Percentiles rank a stretch among this genome's conserved stretches.
Conservation (phyloP, 2,888 invertebrate genomes). For the Ashinkailepas kermadecensis region DNA sequence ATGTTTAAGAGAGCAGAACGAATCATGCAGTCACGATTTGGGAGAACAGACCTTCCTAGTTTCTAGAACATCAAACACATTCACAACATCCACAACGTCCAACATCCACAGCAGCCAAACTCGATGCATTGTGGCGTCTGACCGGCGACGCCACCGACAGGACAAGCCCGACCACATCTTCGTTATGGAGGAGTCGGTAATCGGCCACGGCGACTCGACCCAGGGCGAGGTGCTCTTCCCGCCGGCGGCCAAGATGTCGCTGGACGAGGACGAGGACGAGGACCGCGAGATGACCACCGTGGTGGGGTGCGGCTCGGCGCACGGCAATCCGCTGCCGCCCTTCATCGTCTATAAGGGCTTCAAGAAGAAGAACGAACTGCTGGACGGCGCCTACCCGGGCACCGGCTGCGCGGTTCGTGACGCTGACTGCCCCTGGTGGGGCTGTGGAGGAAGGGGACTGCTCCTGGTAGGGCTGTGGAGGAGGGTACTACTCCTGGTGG, state of each 20-base stretch:
- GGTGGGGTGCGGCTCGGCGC: slow-evolving; percentile 14
- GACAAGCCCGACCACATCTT: slow-evolving; percentile 20
- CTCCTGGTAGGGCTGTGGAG: too few relatives aligned
- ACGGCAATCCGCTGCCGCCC: slow-evolving; percentile 11
- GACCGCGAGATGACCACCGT: slow-evolving; percentile 21
- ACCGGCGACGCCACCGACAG: not conserved
- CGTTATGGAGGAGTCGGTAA: slow-evolving; percentile 20
- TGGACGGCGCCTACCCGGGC: not conserved
- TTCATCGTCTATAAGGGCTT: slow-evolving; percentile 18
- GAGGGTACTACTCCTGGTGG: too few relatives aligned
- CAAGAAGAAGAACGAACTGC: slow-evolving; percentile 18
- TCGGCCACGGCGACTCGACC: slow-evolving; percentile 4
- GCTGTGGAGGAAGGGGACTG: too few relatives aligned
- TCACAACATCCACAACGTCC: too few relatives aligned
- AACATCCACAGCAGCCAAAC: too few relatives aligned
- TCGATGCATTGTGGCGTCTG: not conserved
- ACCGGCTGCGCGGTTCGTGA: not conserved
- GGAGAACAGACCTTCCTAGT: too few relatives aligned
- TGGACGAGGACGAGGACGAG: slow-evolving; percentile 18
- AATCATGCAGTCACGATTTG: too few relatives aligned
- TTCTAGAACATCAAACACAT: too few relatives aligned
- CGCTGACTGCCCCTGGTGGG: not conserved
- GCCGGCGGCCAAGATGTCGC: slow-evolving; percentile 22
- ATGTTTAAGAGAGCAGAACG: too few relatives aligned
- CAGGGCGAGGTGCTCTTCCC: slow-evolving; percentile 20